A percentile compares a stretch with the other conserved stretches of the same genome.
phyloP scores from a whole-genome alignment of 2,113 vertebrate species.

The Pelmatolapia mariae region DNA sequence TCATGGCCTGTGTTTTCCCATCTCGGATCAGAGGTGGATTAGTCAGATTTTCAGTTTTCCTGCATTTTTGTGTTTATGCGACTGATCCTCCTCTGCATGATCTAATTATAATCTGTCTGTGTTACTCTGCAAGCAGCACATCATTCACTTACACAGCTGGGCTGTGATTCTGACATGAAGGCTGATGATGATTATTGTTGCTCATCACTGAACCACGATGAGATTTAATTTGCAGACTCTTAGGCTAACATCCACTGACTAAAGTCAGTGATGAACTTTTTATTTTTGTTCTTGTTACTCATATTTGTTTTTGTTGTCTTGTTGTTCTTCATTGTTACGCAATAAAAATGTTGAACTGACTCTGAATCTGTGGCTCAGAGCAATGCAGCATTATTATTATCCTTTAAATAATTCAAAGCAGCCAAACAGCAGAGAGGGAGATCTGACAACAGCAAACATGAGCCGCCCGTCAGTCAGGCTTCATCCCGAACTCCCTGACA shows the following conservation, averaged over 20 bases:
- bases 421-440: not conserved
- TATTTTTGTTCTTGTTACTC: not conserved
- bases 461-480: not conserved
- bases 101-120: not conserved
- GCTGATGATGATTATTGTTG: accelerated
- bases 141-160: not conserved
- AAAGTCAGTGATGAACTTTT: not conserved
- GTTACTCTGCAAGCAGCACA: not conserved
- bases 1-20: not conserved
- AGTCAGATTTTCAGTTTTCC: not conserved
- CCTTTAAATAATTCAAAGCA: not conserved
- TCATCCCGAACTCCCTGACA: accelerated
- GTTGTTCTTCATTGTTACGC: not conserved
- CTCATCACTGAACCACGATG: not conserved
- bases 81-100: not conserved
- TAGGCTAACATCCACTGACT: not conserved
- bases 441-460: not conserved
- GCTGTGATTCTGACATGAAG: not conserved
- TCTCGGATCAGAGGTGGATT: not conserved
- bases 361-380: not conserved
- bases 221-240: not conserved
- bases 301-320: not conserved
- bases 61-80: not conserved
- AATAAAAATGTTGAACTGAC: not conserved
- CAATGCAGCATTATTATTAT: not conserved